phyloP scores from a whole-genome alignment of 1,140 invertebrate genomes.

The Lasioglossum albipes region DNA sequence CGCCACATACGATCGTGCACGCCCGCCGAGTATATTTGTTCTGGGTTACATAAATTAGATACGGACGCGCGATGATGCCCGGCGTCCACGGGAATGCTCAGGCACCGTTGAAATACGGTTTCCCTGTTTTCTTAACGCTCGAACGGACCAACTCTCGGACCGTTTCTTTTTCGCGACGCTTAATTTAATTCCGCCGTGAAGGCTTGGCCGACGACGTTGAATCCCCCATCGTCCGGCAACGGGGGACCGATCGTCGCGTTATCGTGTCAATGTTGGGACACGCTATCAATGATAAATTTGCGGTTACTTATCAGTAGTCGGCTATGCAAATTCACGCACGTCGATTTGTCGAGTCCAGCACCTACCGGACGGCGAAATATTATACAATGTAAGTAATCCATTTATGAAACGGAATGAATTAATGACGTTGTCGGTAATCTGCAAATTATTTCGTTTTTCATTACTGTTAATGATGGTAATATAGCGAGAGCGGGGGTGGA shows the following conservation, averaged over 20 bases:
- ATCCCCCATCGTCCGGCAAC: neutral
- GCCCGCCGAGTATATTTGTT: conserved; percentile 44
- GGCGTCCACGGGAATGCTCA: conserved; percentile 31
- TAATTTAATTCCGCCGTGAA: conserved; percentile 15
- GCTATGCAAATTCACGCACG: neutral
- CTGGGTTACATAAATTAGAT: conserved; percentile 47
- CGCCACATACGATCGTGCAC: conserved; percentile 1
- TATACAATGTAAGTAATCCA: too few species aligned
- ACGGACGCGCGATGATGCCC: conserved; percentile 36
- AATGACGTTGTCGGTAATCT: too few species aligned
- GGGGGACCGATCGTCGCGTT: neutral
- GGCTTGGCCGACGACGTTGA: neutral
- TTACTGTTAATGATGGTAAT: too few species aligned
- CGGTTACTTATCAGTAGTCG: neutral
- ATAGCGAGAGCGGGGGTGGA: too few species aligned
- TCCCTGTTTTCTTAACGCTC: conserved; percentile 30
- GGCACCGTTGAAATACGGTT: conserved; percentile 38
- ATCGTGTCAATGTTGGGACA: neutral
- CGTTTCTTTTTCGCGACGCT: conserved; percentile 14
- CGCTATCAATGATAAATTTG: neutral
- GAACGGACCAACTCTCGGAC: neutral
- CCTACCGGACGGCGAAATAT: too few species aligned
- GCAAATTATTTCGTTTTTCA: too few species aligned
- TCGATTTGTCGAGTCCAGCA: too few species aligned
- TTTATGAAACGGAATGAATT: too few species aligned